Conservation (phyloP, 2,888 invertebrate genomes). For the Heliconius cydno region DNA sequence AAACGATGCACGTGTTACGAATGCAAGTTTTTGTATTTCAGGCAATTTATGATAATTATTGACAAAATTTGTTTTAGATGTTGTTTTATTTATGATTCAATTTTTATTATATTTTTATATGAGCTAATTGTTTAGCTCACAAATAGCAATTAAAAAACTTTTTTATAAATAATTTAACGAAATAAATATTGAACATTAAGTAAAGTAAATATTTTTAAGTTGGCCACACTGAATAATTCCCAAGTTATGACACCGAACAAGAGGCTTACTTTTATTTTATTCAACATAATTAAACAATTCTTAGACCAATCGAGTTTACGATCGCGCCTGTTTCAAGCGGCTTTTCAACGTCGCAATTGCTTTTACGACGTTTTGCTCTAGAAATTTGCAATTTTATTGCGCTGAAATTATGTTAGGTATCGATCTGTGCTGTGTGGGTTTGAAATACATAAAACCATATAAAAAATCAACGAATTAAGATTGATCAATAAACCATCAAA, state of each 20-base stretch:
- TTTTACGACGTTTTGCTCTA: conserved; percentile 69
- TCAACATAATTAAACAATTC: conserved; percentile 72
- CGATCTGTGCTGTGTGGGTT: background rate
- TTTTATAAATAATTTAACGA: background rate
- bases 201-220: background rate
- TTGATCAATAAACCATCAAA: too few species aligned
- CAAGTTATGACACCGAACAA: conserved; percentile 19
- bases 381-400: conserved; percentile 66
- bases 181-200: background rate
- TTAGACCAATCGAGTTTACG: conserved; percentile 75
- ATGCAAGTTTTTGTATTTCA: background rate
- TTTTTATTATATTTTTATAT: background rate
- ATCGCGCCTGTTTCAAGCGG: conserved; percentile 61
- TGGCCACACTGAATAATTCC: background rate
- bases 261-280: conserved; percentile 48
- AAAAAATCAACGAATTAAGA: background rate
- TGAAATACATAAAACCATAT: background rate
- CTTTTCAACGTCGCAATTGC: conserved; percentile 71
- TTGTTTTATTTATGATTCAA: too few species aligned
- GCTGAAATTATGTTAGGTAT: conserved; percentile 40
- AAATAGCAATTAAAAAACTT: background rate
- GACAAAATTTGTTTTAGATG: background rate
- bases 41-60: background rate
- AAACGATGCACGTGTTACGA: conserved; percentile 39
- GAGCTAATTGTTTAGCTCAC: background rate